phyloP scores from a whole-genome alignment of 2,888 invertebrate species.

The Zhuqinia jingwanae region DNA sequence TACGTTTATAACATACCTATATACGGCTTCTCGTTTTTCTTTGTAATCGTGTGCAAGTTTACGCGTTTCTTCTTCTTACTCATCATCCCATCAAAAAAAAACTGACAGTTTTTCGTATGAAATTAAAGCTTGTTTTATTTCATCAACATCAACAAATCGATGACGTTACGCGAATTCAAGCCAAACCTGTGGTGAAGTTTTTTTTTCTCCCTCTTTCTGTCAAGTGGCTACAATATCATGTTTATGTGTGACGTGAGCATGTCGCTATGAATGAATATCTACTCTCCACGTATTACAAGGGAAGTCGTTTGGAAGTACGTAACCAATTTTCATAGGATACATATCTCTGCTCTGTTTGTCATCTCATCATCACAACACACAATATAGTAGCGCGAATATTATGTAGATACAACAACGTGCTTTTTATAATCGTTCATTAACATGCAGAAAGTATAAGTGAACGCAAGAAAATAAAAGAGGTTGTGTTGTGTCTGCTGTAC shows the following conservation, averaged over 20 bases:
- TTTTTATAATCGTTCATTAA: background rate
- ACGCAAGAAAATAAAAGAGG: constrained; percentile 3
- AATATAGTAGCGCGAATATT: background rate
- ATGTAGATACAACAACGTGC: constrained; percentile 12
- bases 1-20: constrained; percentile 17
- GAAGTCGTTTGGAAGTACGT: constrained; percentile 31
- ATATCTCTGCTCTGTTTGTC: background rate
- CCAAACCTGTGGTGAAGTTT: background rate
- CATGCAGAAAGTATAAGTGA: background rate
- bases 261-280: constrained; percentile 36
- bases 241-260: constrained; percentile 34
- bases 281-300: constrained; percentile 26
- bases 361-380: constrained; percentile 4
- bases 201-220: too few species aligned
- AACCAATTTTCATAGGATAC: background rate
- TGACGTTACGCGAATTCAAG: constrained; percentile 43
- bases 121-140: background rate
- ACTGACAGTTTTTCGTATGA: constrained; percentile 11
- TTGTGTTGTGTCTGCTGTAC: constrained; percentile 10
- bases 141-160: background rate
- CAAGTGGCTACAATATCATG: constrained; percentile 20
- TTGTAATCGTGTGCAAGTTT: constrained; percentile 23
- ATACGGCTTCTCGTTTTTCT: constrained; percentile 33
- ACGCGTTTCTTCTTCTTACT: constrained; percentile 11
- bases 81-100: constrained; percentile 27